These are phyloP conservation scores for Leptopterna dolabrata DNA, from an alignment of 2,888 invertebrate species.

Conservation along the genomic window DNA sequence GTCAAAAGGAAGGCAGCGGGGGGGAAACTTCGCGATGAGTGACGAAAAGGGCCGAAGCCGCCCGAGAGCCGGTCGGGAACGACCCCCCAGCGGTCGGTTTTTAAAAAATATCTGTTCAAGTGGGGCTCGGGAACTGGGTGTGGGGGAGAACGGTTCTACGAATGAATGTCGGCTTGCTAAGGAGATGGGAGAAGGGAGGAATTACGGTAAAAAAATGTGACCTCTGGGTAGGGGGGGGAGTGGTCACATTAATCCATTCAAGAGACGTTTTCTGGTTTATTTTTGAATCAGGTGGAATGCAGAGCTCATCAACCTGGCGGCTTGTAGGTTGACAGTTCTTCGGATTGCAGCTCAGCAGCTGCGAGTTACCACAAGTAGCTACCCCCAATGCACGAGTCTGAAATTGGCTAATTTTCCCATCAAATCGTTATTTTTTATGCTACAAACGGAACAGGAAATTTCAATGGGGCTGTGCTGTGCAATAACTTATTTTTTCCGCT, in stretches of 20 bases:
- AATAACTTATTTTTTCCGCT: too few species aligned
- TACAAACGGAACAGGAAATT: too few species aligned
- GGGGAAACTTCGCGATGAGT: background rate
- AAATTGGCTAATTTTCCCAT: too few species aligned
- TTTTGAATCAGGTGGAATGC: background rate
- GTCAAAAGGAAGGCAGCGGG: slow-evolving; percentile 28
- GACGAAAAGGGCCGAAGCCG: slow-evolving; percentile 20
- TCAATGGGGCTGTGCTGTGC: too few species aligned
- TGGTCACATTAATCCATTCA: background rate
- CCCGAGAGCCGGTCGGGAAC: background rate
- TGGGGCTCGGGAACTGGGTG: slow-evolving; percentile 13
- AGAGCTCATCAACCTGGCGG: too few species aligned
- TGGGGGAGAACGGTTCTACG: background rate
- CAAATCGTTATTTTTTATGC: too few species aligned
- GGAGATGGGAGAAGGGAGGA: background rate
- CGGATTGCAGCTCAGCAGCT: too few species aligned
- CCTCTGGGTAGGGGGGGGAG: background rate
- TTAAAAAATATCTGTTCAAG: slow-evolving; percentile 16
- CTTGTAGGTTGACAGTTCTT: too few species aligned
- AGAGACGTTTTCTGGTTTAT: background rate
- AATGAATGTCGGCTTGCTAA: background rate
- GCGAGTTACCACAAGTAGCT: too few species aligned
- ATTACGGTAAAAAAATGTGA: background rate
- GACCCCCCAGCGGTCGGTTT: background rate
- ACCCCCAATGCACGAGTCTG: too few species aligned